A percentile compares a stretch with the other conserved stretches of the same genome.
These are phyloP conservation scores for Periophthalmodon schlosseri DNA, from an alignment of 2,113 vertebrate genomes.

Conservation along the genomic window DNA sequence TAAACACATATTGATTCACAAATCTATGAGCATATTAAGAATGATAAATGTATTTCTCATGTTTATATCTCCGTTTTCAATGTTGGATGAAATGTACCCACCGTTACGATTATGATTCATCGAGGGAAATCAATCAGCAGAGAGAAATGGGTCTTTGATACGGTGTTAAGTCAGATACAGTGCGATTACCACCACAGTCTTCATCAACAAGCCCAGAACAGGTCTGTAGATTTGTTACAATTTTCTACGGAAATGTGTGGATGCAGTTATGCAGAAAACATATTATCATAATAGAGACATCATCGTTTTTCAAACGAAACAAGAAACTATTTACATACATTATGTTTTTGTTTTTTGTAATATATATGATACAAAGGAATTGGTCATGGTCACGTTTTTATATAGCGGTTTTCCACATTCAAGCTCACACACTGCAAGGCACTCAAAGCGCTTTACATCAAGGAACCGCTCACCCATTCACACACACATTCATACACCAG, in stretches of 20 bases:
- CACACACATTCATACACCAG: too few relatives aligned
- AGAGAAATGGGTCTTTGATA: constrained; percentile 49
- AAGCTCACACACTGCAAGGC: too few relatives aligned
- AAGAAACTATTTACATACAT: constrained; percentile 15
- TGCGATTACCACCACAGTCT: constrained; percentile 36
- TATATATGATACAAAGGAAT: neutral
- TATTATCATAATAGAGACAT: constrained; percentile 64
- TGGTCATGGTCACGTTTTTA: too few relatives aligned
- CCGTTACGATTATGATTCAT: constrained; percentile 48
- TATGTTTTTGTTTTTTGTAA: neutral
- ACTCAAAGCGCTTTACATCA: too few relatives aligned
- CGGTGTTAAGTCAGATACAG: constrained; percentile 19
- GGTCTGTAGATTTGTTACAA: constrained; percentile 68
- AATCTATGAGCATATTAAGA: neutral
- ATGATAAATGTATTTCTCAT: constrained; percentile 12
- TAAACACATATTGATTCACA: neutral
- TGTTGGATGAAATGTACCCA: constrained; percentile 19
- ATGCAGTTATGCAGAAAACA: constrained; percentile 36
- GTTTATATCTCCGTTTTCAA: constrained; percentile 7
- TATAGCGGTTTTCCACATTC: too few relatives aligned
- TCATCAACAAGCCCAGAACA: constrained; percentile 63
- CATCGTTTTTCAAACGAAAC: constrained; percentile 50
- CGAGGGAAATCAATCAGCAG: constrained; percentile 53
- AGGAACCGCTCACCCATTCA: too few relatives aligned
- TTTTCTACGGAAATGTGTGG: constrained; percentile 29